Percentiles rank a stretch among this genome's conserved stretches.
These are phyloP conservation scores for Aselliscus stoliczkanus DNA, from an alignment of 2,797 vertebrate species.

Conservation along the genomic window DNA sequence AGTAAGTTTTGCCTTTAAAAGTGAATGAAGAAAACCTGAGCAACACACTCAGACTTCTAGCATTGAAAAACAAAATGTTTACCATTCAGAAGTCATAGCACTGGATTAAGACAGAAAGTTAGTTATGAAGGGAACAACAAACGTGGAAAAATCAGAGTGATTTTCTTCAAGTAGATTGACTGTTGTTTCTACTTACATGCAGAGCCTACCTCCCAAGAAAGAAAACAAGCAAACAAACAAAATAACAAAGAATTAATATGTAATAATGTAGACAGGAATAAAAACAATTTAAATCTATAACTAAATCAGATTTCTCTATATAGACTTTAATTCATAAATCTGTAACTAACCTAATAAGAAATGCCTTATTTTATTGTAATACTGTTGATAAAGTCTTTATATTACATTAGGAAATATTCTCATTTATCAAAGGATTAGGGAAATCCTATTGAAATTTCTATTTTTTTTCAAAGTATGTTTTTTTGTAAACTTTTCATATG, in stretches of 20 bases:
- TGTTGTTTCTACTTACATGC: accelerated
- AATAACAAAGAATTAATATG: not conserved
- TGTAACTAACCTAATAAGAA: not conserved
- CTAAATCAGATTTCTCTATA: not conserved
- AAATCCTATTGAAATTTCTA: not conserved
- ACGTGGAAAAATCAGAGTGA: not conserved
- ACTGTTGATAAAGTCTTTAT: not conserved
- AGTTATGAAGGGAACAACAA: not conserved
- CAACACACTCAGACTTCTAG: not conserved
- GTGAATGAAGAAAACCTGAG: accelerated
- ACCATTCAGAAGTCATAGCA: not conserved
- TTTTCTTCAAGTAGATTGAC: not conserved
- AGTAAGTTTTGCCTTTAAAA: not conserved
- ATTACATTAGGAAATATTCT: not conserved
- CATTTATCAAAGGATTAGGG: not conserved
- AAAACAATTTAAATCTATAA: not conserved
- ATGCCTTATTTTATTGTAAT: not conserved
- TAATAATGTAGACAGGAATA: not conserved
- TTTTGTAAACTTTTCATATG: not conserved
- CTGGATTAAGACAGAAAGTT: not conserved
- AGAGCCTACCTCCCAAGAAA: not conserved
- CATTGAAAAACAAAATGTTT: not conserved
- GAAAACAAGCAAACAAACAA: not conserved
- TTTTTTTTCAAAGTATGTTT: not conserved
- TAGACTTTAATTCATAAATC: not conserved